Conservation (phyloP, 2,113 vertebrate genomes). For the Orycteropus afer region DNA sequence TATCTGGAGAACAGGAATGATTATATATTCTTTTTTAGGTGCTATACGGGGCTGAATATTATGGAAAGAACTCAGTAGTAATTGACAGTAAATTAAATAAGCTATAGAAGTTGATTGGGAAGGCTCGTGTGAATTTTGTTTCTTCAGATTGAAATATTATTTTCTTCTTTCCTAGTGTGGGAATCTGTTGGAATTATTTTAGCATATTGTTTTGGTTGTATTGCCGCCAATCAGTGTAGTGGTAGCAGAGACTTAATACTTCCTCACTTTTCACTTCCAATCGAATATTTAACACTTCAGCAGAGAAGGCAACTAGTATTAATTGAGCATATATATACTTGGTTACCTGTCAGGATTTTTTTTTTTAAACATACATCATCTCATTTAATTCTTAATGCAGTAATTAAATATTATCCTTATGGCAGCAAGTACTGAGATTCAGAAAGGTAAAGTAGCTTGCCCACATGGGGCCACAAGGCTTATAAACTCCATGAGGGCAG, state of each 20-base stretch:
- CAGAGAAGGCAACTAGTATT: background rate
- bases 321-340: background rate
- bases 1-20: constrained; percentile 20
- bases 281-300: constrained; percentile 19
- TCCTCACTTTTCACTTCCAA: background rate
- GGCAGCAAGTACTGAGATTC: background rate
- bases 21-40: constrained; percentile 24
- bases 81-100: constrained; percentile 37
- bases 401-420: constrained; percentile 29
- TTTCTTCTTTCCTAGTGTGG: constrained; percentile 19
- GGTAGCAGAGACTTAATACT: background rate
- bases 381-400: constrained; percentile 33
- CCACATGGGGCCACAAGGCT: background rate
- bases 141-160: constrained; percentile 39
- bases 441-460: background rate
- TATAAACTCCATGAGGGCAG: background rate
- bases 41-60: background rate
- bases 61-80: background rate
- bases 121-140: constrained; percentile 25
- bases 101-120: background rate
- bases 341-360: constrained; percentile 4
- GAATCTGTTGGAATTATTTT: constrained; percentile 44
- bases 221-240: constrained; percentile 19
- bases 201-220: constrained; percentile 5
- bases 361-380: background rate